Percentiles rank a stretch among this genome's conserved stretches.
Evolutionary conservation across 2,888 invertebrate species (phyloP).

Genomic region (Apamea sordens): DNA sequence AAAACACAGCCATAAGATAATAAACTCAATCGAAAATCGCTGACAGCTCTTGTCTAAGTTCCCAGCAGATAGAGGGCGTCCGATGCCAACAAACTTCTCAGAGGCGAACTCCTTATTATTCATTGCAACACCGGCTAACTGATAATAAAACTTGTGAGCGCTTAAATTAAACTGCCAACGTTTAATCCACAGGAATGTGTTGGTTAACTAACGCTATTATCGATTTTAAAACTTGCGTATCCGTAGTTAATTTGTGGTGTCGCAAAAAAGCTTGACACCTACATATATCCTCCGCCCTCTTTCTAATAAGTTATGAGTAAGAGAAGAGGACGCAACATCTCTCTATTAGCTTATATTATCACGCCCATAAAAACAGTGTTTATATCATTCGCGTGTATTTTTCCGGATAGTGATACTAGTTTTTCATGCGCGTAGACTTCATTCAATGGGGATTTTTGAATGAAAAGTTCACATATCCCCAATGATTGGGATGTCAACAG

Average conservation of each 20-base stretch:
- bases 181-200: conserved; percentile 68
- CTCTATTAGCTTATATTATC: background rate
- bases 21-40: conserved; percentile 55
- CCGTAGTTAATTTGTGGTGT: conserved; percentile 2
- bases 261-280: background rate
- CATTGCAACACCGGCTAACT: conserved; percentile 80
- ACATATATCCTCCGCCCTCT: no score
- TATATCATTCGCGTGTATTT: background rate
- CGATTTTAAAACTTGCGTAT: conserved; percentile 20
- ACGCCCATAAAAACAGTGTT: no score
- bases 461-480: no score
- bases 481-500: background rate
- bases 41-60: conserved; percentile 67
- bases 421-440: no score
- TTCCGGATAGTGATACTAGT: background rate
- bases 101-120: conserved; percentile 81
- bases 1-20: conserved; percentile 5
- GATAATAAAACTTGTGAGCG: conserved; percentile 82
- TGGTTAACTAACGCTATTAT: conserved; percentile 42
- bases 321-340: background rate
- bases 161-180: conserved; percentile 75
- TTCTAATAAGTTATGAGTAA: background rate
- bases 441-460: no score
- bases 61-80: conserved; percentile 52
- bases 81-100: conserved; percentile 70